Base-by-base conservation (phyloP, 2,797 vertebrate genomes). In the Poecilia wingei region DNA sequence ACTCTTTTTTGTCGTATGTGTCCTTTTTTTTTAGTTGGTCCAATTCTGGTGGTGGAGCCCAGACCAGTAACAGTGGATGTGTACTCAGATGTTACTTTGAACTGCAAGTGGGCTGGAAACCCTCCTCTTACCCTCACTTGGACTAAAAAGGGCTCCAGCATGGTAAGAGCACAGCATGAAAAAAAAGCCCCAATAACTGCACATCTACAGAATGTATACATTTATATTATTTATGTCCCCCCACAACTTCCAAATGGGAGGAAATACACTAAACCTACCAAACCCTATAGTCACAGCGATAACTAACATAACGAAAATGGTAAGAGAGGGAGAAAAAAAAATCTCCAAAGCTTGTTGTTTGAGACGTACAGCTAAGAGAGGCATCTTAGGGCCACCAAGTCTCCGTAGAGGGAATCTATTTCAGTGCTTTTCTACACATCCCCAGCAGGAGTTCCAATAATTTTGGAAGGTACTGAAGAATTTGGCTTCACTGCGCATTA, bases 81-180 rank as follows among this genome's bases (percentile, higher is more conserved):
- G 28, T 97, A 98, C 89, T 97, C 97, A 1, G 98, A 98, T 0
- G 98, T 98, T 75, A 97, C 96, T 2, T 87, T 99, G 31, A 98
- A 97, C 78, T 99, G 98, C 78, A 97, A 98, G 86, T 99, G 98
- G 98, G 94, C 97, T 0, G 98, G 98, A 53, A 99, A 98, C 84
- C 98, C 98, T 0, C 98, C 98, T 0, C 96, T 99, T 3, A 99
- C 98, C 59, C 97, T 99, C 77, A 99, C 98, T 80, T 99, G 98
- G 98, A 98, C 97, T 84, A 98, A 98, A 87, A 99, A 98, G 91
- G 98, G 97, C 76, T 98, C 98, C 78, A 99, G 97, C 93, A 98
- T 99, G 98, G 98, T 99, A 82, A 93, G 92, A 84, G 25, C 14
- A 49, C 55, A 47, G 49, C 66, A 1, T 14, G 9, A 14, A n/a